These are phyloP conservation scores for Ptychadena robeensis DNA, from an alignment of 2,797 vertebrate species.

Conservation along the genomic window DNA sequence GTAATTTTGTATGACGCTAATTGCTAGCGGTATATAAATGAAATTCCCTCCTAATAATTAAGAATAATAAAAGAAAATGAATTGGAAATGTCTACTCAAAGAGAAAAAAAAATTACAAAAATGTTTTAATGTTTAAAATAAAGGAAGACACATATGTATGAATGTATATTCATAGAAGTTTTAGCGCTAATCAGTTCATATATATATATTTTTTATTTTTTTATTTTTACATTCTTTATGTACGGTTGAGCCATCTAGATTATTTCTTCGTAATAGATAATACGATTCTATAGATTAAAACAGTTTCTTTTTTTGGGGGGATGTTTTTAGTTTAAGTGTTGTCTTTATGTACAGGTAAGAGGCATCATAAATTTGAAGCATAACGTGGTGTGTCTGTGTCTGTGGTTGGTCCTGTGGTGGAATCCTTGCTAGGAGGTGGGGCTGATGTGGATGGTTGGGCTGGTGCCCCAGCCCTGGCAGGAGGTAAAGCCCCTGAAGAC, in stretches of 20 bases:
- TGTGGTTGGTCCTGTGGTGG: constrained; percentile 89
- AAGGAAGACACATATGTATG: constrained; percentile 70
- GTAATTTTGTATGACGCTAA: constrained; percentile 14
- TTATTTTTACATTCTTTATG: constrained; percentile 86
- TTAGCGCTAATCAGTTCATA: constrained; percentile 72
- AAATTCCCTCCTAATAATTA: constrained; percentile 17
- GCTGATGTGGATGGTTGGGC: constrained; percentile 68
- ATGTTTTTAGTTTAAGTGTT: constrained; percentile 75
- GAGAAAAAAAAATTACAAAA: constrained; percentile 62
- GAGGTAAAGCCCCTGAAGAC: constrained; percentile 94
- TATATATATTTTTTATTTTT: constrained; percentile 61
- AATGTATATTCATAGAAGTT: constrained; percentile 64
- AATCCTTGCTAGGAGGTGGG: constrained; percentile 77
- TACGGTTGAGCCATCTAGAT: constrained; percentile 91
- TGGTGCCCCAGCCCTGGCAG: constrained; percentile 78
- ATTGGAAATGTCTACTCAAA: constrained; percentile 35
- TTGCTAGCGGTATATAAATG: constrained; percentile 17
- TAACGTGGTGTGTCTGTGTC: constrained; percentile 95
- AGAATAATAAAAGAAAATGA: constrained; percentile 24
- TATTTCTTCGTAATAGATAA: constrained; percentile 88
- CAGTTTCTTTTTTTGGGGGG: constrained; percentile 69
- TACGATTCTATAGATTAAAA: constrained; percentile 86
- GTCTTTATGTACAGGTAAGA: constrained; percentile 77
- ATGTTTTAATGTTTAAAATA: constrained; percentile 71
- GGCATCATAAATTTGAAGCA: constrained; percentile 97